Conservation (phyloP, 2,113 vertebrate genomes). For the Ibidorhyncha struthersii region DNA sequence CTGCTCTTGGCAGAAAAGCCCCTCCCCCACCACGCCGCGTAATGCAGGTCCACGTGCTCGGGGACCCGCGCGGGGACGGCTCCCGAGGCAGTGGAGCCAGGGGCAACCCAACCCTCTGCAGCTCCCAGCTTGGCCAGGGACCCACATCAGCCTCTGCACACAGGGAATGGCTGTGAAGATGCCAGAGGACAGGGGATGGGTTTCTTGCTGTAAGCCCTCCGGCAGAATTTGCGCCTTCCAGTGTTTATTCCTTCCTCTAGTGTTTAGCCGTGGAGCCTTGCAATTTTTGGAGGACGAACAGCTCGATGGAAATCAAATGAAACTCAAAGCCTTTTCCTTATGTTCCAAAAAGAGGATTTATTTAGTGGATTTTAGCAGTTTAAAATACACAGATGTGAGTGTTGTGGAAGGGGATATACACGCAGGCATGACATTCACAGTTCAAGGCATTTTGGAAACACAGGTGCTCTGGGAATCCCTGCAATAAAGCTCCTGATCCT, state of each 20-base stretch:
- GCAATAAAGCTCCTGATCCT: not conserved
- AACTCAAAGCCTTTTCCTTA: not conserved
- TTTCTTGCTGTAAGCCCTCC: not conserved
- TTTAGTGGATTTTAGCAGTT: not conserved
- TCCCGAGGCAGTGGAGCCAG: not conserved
- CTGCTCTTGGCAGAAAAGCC: not conserved
- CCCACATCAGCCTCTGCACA: not conserved
- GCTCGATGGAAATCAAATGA: not conserved
- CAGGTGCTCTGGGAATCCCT: not conserved
- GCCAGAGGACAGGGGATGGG: not conserved
- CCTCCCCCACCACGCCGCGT: rapidly evolving
- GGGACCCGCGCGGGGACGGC: not conserved
- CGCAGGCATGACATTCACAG: not conserved
- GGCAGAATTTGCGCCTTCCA: not conserved
- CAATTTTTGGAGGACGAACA: not conserved
- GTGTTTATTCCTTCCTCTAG: not conserved
- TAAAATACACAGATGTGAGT: not conserved
- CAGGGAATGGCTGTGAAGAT: not conserved
- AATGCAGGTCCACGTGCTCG: rapidly evolving
- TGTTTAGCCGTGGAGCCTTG: not conserved
- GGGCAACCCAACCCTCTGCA: not conserved
- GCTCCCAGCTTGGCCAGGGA: not conserved
- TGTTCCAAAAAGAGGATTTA: slow-evolving; percentile 18
- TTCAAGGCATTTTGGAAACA: not conserved
- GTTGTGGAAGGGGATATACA: not conserved